Conservation (phyloP, 1,140 invertebrate genomes). For the Drosophila sp. region DNA sequence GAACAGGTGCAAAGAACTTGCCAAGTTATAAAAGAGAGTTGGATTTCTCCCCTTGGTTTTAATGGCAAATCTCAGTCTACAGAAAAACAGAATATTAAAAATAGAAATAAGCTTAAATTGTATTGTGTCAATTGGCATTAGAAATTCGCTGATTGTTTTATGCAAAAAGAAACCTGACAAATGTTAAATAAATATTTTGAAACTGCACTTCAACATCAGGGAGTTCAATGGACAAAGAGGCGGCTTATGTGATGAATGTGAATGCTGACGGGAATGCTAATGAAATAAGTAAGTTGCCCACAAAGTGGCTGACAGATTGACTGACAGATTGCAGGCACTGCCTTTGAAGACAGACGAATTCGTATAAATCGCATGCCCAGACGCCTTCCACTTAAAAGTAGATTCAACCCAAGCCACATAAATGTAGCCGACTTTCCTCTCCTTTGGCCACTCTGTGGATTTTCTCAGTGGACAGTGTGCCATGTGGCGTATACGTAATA, state of each 20-base stretch:
- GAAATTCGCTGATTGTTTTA: not conserved
- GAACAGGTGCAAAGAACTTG: not conserved
- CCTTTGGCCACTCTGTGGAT: not conserved
- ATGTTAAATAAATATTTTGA: not conserved
- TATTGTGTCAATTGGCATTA: not conserved
- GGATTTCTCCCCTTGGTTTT: not conserved
- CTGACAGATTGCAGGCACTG: conserved; percentile 3
- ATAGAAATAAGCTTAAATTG: not conserved
- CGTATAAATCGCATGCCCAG: conserved; percentile 17
- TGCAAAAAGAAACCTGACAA: not conserved
- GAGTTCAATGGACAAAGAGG: not conserved
- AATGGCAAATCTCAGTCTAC: not conserved
- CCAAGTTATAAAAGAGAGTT: not conserved
- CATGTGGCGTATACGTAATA: conserved; percentile 25
- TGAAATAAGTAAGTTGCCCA: conserved; percentile 27
- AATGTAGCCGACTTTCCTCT: conserved; percentile 7
- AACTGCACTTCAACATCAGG: not conserved
- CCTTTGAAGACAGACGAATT: conserved; percentile 13
- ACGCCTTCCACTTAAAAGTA: conserved; percentile 16
- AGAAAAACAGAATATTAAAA: not conserved
- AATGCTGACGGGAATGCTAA: conserved; percentile 5
- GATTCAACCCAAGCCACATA: not conserved
- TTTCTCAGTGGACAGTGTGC: not conserved
- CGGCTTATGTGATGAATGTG: conserved; percentile 11
- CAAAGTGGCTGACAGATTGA: conserved; percentile 21